Evolutionary conservation across 2,113 vertebrate genomes (phyloP).

Genomic region (Ceyx margarethae): DNA sequence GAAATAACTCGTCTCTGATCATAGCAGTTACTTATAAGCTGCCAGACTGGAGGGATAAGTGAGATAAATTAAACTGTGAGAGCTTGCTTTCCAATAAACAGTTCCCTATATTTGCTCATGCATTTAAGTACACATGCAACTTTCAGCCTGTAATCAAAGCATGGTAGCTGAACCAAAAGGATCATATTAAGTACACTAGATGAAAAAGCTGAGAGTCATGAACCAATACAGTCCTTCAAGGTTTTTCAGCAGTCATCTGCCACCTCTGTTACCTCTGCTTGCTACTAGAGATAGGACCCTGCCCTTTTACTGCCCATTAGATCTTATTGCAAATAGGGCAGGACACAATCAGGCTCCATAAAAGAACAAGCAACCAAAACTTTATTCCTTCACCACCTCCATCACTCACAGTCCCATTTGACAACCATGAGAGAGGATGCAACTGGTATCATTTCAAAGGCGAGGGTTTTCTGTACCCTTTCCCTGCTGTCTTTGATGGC

Average conservation of each 20-base stretch:
- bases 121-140: constrained; percentile 14
- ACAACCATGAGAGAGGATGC: background rate
- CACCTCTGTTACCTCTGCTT: background rate
- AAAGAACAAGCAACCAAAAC: background rate
- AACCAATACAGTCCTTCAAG: background rate
- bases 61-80: constrained; percentile 68
- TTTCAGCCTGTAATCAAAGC: constrained; percentile 55
- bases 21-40: constrained; percentile 68
- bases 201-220: constrained; percentile 23
- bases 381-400: background rate
- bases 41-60: constrained; percentile 67
- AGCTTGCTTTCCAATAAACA: constrained; percentile 51
- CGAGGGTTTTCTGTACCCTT: background rate
- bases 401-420: background rate
- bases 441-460: background rate
- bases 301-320: background rate
- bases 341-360: background rate
- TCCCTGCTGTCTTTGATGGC: background rate
- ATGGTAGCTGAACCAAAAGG: background rate
- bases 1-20: constrained; percentile 69
- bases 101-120: constrained; percentile 54
- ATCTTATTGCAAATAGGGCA: background rate
- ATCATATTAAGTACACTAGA: constrained; percentile 11
- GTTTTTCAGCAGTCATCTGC: background rate
- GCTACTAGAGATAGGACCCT: background rate